Base-by-base conservation (phyloP, 2,113 vertebrate genomes). In the Carettochelys insculpta region DNA sequence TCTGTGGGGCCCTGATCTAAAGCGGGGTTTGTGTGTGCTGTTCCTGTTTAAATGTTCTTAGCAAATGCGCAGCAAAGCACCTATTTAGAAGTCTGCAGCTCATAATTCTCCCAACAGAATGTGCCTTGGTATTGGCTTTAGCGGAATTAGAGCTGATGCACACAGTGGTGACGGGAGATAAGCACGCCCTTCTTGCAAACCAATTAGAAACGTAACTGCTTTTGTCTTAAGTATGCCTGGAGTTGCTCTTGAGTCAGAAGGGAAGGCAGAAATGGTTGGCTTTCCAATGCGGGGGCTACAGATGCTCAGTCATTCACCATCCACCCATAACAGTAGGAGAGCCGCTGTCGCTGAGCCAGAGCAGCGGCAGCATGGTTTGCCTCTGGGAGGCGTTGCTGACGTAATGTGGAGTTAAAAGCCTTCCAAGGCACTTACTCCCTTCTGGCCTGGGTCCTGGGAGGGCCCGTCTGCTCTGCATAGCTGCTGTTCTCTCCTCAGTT, bases 11-110 rank as follows among this genome's bases (percentile, higher is more conserved):
- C 61, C 86, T 84, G 87, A 71, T 43, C 5, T 24, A 68, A 93
- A 85, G 43, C 65, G 87, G 91, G 87, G 89, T 84, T 82, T 82
- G n/a, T 91, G 52, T 89, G 94, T 90, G 86, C 92, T 88, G 47
- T 73, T 90, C 80, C 89, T 87, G 22, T 51, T 45, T 17, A 87
- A 5, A 6, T 10, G 14, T 47, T 83, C 68, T 68, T 77, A 86
- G 92, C 25, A 11, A 82, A 65, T 6, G 43, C 65, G 92, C 91
- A 92, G 92, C 51, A 81, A 79, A 90, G 68, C 50, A 10, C 45
- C 0, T 61, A 76, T 12, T 73, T 90, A 29, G 2, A 56, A 89
- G 43, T 87, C 48, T 73, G 2, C 52, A 52, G 91, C 82, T 93
- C 83, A 83, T 6, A 7, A 13, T 58, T 47, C 71, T 47, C 41